phyloP scores from a whole-genome alignment of 2,113 vertebrate species.

The Ophthalmolycus amberensis region DNA sequence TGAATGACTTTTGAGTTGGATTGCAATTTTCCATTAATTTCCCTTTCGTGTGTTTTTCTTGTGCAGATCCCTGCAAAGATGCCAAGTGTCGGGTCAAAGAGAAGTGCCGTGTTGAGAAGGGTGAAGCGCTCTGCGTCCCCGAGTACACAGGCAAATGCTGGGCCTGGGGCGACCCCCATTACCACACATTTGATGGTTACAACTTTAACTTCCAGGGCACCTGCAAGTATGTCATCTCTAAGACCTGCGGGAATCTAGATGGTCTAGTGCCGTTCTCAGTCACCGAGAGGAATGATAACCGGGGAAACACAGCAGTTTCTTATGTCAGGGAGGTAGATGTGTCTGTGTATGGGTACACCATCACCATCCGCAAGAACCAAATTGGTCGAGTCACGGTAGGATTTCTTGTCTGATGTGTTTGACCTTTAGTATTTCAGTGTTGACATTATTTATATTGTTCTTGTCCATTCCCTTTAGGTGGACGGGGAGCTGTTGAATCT shows the following conservation, averaged over 20 bases:
- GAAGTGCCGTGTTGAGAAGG: conserved; percentile 72
- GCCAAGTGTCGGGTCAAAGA: conserved; percentile 84
- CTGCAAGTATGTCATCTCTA: conserved; percentile 82
- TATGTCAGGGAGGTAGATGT: conserved; percentile 80
- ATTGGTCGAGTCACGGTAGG: conserved; percentile 84
- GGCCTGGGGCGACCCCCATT: conserved; percentile 86
- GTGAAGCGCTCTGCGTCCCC: conserved; percentile 80
- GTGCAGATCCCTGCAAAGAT: conserved; percentile 84
- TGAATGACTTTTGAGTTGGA: not conserved
- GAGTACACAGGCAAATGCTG: conserved; percentile 78
- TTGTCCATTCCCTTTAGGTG: conserved; percentile 69
- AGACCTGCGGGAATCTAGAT: conserved; percentile 69
- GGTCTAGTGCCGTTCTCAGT: conserved; percentile 84
- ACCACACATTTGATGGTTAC: conserved; percentile 83
- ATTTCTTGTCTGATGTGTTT: conserved; percentile 11
- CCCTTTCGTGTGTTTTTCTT: not conserved
- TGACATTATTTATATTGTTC: not conserved
- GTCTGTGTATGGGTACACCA: conserved; percentile 67
- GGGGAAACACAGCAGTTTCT: conserved; percentile 81
- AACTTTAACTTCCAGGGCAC: conserved; percentile 87
- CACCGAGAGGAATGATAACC: conserved; percentile 85
- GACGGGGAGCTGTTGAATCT: conserved; percentile 75
- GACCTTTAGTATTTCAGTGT: not conserved
- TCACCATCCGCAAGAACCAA: conserved; percentile 82
- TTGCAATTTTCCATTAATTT: not conserved